Evolutionary conservation across 1,140 invertebrate genomes (phyloP), one percentile per base, ranked within the genome.

Genomic region (Atta cephalotes): DNA sequence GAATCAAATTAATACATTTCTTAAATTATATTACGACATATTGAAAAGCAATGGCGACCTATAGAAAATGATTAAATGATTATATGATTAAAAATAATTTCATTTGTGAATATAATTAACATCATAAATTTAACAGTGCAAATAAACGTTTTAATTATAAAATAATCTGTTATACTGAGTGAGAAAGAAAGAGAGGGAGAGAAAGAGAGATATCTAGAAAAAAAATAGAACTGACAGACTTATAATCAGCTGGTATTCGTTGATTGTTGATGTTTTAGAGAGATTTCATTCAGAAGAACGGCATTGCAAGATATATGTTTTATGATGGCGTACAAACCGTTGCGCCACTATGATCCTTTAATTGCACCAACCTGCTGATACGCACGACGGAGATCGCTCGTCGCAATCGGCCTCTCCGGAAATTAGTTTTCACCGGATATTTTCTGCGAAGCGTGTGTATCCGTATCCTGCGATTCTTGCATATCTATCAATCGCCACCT

Each of bases 371-470:
- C n/a, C 16, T 79, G 18, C 49, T 18, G 85, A 81, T 63, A 63
- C 31, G 63, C 63, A 70, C n/a, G 16, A 16, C 68, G 53, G 51
- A 71, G 62, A 70, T 70, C 66, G 66, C 79, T 39, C n/a, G 53
- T 16, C 51, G 79, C 66, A 70, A 70, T 70, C 58, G 71, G 65
- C 78, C 56, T 25, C 10, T 45, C 81, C 60, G 86, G 86, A 87
- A 87, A 87, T 87, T 85, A 85, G 53, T 56, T 85, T 31, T 77
- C 71, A n/a, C 80, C 58, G 63, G 86, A 72, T 74, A 74, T 87
- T 65, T 85, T 35, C 80, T 4, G 35, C 70, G 25, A 72, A 71
- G 49, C 60, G 45, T 49, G 56, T 74, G 3, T 31, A 63, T 35
- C 77, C 60, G 53, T 25, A 82, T 82, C 70, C 56, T 74, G 51